Percentiles rank a stretch among this genome's conserved stretches.
phyloP scores from a whole-genome alignment of 2,888 invertebrate species.

The Acanthosoma haemorrhoidale region DNA sequence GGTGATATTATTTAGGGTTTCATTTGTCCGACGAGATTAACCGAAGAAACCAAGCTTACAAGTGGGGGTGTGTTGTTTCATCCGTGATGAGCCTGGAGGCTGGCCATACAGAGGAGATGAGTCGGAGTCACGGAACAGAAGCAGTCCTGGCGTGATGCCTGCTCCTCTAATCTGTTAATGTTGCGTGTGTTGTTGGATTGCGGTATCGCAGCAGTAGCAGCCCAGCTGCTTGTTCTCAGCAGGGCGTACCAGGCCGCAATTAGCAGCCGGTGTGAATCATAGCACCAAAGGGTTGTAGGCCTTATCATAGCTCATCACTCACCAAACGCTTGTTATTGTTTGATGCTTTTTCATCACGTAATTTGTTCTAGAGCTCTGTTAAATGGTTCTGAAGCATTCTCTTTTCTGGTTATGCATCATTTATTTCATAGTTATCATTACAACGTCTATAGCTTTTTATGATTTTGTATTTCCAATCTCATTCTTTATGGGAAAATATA shows the following conservation, averaged over 20 bases:
- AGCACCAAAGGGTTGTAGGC: slow-evolving; percentile 6
- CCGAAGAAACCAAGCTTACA: no score
- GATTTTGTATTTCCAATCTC: no score
- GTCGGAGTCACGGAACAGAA: not conserved
- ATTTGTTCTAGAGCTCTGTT: no score
- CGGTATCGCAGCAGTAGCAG: not conserved
- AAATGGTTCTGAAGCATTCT: no score
- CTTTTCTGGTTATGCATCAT: not conserved
- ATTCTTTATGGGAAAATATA: no score
- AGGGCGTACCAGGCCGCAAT: not conserved
- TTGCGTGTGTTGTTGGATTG: not conserved
- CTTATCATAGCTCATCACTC: not conserved
- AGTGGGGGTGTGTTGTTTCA: no score
- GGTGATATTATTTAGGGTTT: no score
- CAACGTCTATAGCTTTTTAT: no score
- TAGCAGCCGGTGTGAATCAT: not conserved
- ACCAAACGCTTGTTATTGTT: not conserved
- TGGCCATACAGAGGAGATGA: not conserved
- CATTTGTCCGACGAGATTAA: no score
- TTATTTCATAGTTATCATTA: not conserved
- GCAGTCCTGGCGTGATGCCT: not conserved
- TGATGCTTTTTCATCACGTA: not conserved
- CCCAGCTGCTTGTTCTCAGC: not conserved
- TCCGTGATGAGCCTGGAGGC: not conserved
- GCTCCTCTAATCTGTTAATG: not conserved